Base-by-base conservation (phyloP, 1,140 invertebrate species). In the Ectropis grisescens region DNA sequence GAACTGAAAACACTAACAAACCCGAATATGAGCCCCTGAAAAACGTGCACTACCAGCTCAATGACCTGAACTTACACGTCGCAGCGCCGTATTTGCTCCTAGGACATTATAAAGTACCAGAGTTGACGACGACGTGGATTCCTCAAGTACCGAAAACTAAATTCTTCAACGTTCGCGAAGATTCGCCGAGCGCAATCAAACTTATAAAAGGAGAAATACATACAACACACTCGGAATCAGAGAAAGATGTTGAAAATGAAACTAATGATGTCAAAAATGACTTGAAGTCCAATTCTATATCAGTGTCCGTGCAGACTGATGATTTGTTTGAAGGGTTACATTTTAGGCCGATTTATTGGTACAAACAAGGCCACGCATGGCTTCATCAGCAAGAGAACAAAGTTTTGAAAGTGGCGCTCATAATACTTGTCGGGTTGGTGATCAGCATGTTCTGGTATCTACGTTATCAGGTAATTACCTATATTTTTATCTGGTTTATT, bases 21-120 rank as follows among this genome's bases (percentile, higher is more conserved):
- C 35, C 36, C 0, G 58, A 75, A 13, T 74, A 82, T 27, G 72
- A 82, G 25, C 81, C 81, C 2, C 71, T 69, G 27, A 74, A 82
- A 35, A 82, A 85, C 19, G 78, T 85, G 1, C 74, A 82, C 37
- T 82, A 81, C 46, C 68, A 82, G 47, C 36, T 82, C 0, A 75
- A 75, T 26, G 70, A 82, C 33, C 37, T 75, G 23, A 80, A 82
- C 28, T 33, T 78, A 1, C 75, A 82, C 28, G 64, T 71, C 2
- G 51, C 76, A 2, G 59, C 72, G 7, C 75, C 70, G 1, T 82
- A 81, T 43, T 78, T 89, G 12, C 65, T 87, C 54, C 56, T 86
- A 48, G 90, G 91, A 1, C 90, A 95, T 65, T 95, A 96, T 62
- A 89, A 94, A 81, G 85, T 95, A 35, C 93, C 91, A 2, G 88